Evolutionary conservation across 2,797 vertebrate genomes (phyloP).

Genomic region (Enteromius fasciolatus): DNA sequence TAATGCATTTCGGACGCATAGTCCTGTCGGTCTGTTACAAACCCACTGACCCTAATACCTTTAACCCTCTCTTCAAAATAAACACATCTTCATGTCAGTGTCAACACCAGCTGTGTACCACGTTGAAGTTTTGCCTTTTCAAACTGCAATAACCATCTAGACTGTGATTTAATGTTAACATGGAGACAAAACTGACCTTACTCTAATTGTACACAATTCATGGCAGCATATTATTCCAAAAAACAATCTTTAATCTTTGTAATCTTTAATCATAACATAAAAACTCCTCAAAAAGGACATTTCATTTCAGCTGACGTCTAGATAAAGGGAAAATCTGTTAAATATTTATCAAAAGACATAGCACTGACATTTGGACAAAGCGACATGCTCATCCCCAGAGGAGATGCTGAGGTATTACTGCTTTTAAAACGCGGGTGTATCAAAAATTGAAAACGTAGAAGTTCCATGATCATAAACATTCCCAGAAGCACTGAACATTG

Average conservation of each 20-base stretch:
- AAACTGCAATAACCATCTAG: neutral
- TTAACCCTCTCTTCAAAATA: conserved; percentile 30
- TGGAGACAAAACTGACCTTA: neutral
- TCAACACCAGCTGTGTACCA: neutral
- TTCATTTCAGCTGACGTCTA: neutral
- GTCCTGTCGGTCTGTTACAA: conserved; percentile 30
- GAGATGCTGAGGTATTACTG: conserved; percentile 10
- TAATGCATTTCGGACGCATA: conserved; percentile 38
- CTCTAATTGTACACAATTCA: neutral
- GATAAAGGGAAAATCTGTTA: neutral
- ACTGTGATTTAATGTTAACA: conserved; percentile 7
- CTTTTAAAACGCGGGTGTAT: conserved; percentile 12
- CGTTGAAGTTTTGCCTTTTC: neutral
- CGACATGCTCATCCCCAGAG: neutral
- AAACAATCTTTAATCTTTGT: too few species aligned
- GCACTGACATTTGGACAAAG: conserved; percentile 31
- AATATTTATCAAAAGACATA: conserved; percentile 39
- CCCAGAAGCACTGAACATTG: neutral
- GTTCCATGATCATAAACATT: conserved; percentile 1
- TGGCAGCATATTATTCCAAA: neutral
- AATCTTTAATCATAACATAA: conserved; percentile 9
- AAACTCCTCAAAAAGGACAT: neutral
- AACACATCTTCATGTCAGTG: neutral
- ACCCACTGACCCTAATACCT: conserved; percentile 37
- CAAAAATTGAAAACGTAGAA: conserved; percentile 7